Conservation (phyloP, 2,797 vertebrate genomes). For the Oreochromis mossambicus region DNA sequence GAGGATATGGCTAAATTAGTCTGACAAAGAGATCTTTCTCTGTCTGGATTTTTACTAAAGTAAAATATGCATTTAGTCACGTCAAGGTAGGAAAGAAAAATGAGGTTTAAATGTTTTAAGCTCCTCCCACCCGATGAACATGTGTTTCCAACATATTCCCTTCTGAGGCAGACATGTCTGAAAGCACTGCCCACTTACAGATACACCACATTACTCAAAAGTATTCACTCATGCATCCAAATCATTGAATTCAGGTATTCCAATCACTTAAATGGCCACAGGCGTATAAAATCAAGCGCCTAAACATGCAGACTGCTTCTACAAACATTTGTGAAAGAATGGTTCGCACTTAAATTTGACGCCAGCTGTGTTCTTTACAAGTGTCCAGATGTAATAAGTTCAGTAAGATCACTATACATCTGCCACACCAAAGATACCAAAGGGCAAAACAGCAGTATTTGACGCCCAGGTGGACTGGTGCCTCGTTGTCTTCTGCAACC, state of each 20-base stretch:
- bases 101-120: not conserved
- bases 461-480: not conserved
- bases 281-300: not conserved
- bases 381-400: not conserved
- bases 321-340: not conserved
- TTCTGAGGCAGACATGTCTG: not conserved
- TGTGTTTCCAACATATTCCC: not conserved
- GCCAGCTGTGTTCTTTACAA: not conserved
- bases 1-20: not conserved
- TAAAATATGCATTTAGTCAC: not conserved
- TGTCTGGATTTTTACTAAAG: not conserved
- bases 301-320: not conserved
- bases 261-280: not conserved
- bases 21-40: not conserved
- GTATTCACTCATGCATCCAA: not conserved
- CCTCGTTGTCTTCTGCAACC: not conserved
- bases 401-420: not conserved
- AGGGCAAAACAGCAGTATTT: not conserved
- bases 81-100: not conserved
- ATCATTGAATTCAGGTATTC: not conserved
- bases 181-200: not conserved
- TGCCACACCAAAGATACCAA: not conserved
- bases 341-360: not conserved
- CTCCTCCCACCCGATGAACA: not conserved
- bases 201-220: not conserved